Evolutionary conservation across 2,797 vertebrate species (phyloP).

Genomic region (Cichlasoma orientale): DNA sequence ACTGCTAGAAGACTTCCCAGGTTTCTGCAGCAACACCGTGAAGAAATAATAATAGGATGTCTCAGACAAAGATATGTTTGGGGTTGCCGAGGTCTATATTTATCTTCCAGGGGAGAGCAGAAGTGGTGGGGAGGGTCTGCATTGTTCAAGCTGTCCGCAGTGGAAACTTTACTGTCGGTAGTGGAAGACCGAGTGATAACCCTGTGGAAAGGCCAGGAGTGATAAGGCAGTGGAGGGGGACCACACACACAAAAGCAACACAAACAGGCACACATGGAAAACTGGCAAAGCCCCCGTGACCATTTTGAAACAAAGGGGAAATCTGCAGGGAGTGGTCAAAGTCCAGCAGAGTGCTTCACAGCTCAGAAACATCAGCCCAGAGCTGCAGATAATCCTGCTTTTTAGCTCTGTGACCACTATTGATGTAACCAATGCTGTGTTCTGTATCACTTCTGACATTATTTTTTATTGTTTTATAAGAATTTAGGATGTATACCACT

Average conservation of each 20-base stretch:
- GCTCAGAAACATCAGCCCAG: slow-evolving; percentile 13
- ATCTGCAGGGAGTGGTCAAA: slow-evolving; percentile 48
- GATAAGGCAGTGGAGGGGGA: slow-evolving; percentile 54
- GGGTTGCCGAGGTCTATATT: slow-evolving; percentile 57
- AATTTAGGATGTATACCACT: not conserved
- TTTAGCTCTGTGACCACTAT: not conserved
- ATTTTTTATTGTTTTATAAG: not conserved
- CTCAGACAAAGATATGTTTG: slow-evolving; percentile 64
- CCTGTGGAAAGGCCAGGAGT: slow-evolving; percentile 34
- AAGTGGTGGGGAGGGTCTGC: slow-evolving; percentile 44
- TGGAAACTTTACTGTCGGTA: slow-evolving; percentile 67
- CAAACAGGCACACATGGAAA: slow-evolving; percentile 47
- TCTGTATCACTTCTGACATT: not conserved
- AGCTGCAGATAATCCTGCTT: not conserved
- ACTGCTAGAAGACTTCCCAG: slow-evolving; percentile 13
- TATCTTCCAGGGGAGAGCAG: slow-evolving; percentile 49
- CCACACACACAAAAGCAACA: slow-evolving; percentile 18
- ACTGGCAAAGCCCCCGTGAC: slow-evolving; percentile 36
- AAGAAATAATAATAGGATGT: slow-evolving; percentile 66
- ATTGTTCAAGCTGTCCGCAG: slow-evolving; percentile 65
- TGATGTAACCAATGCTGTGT: not conserved
- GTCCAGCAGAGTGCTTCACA: slow-evolving; percentile 3
- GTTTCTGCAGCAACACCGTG: slow-evolving; percentile 16
- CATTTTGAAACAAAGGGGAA: slow-evolving; percentile 40
- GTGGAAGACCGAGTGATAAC: slow-evolving; percentile 67